Conservation (phyloP, 2,888 invertebrate species). For the Unio pictorum region DNA sequence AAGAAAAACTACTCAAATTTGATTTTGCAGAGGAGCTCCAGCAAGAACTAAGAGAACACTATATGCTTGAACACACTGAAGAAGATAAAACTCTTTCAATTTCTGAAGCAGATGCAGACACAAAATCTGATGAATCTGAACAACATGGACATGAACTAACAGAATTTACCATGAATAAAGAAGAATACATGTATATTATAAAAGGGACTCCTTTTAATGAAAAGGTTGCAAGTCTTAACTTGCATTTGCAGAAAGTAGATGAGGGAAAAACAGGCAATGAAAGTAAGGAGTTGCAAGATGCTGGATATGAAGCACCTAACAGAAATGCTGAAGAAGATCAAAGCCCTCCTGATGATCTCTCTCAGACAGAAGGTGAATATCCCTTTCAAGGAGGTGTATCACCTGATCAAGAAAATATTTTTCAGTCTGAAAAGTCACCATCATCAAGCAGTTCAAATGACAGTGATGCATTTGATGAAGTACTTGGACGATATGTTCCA, state of each 20-base stretch:
- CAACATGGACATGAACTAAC: neutral
- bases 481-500: constrained; percentile 53
- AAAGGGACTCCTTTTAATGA: neutral
- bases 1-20: constrained; percentile 50
- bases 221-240: neutral
- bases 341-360: constrained; percentile 2
- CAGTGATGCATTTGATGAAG: constrained; percentile 62
- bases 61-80: constrained; percentile 13
- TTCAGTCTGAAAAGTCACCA: constrained; percentile 4
- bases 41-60: constrained; percentile 32
- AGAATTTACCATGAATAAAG: neutral
- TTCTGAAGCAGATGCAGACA: constrained; percentile 16
- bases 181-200: neutral
- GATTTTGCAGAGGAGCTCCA: constrained; percentile 50
- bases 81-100: constrained; percentile 60
- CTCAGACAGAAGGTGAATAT: neutral
- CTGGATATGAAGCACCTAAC: neutral
- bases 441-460: constrained; percentile 44
- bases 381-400: constrained; percentile 32
- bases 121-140: constrained; percentile 2
- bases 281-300: constrained; percentile 64
- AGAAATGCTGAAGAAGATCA: neutral
- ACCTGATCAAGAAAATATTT: neutral
- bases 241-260: neutral
- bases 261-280: constrained; percentile 35